These are phyloP conservation scores for Fratercula arctica DNA, from an alignment of 2,797 vertebrate species.

Conservation along the genomic window DNA sequence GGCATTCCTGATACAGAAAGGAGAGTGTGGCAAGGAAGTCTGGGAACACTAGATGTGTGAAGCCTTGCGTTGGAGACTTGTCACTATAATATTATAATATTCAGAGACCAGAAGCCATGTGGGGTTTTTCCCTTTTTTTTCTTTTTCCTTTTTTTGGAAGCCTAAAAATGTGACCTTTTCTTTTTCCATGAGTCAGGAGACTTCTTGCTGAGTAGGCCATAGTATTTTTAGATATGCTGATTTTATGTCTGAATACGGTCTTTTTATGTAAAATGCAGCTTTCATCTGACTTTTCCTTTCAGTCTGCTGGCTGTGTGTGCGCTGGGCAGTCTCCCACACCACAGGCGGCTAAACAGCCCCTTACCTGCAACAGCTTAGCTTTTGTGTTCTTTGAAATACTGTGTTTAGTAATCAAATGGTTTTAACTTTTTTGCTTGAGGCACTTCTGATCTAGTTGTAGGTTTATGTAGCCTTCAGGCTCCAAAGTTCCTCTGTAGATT, in stretches of 20 bases:
- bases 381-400: neutral
- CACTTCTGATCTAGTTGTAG: neutral
- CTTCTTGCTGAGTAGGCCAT: constrained; percentile 35
- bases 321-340: neutral
- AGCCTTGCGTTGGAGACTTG: neutral
- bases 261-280: constrained; percentile 40
- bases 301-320: neutral
- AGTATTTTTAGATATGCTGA: constrained; percentile 64
- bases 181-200: neutral
- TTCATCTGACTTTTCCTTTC: constrained; percentile 27
- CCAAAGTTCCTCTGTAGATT: neutral
- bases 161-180: neutral
- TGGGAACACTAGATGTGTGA: neutral
- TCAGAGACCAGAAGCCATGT: neutral
- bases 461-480: neutral
- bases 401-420: neutral
- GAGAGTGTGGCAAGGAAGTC: neutral
- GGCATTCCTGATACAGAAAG: fast-evolving
- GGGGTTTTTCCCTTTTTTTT: neutral
- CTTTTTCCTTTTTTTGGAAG: neutral
- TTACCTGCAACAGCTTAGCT: constrained; percentile 13
- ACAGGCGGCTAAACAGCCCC: neutral
- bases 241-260: constrained; percentile 15
- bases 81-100: neutral
- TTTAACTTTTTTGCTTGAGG: neutral